Evolutionary conservation across 1,140 invertebrate species (phyloP), one percentile per base, ranked within the genome.

Genomic region (Danaus plexippus): DNA sequence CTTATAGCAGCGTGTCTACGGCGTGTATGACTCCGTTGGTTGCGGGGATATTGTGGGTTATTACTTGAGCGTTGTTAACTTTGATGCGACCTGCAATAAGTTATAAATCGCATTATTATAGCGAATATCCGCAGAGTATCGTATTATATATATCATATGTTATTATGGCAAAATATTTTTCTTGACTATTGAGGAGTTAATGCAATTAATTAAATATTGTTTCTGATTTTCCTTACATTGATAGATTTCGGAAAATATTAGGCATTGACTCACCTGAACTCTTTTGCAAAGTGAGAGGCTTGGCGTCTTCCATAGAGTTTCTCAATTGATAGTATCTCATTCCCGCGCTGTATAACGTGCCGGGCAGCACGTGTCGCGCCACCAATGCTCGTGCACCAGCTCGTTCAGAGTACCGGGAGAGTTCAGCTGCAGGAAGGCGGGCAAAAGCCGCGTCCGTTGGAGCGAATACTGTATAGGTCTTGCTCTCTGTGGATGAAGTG

Each of bases 11-110:
- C 45, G 90, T 89, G 71, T 96, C 94, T 50, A 97, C 89, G 12
- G 94, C 94, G 76, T 97, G 95, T 54, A 96, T 92, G 42, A 96
- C 94, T 59, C 95, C 95, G 84, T 96, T 96, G 48, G 94, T 96
- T 40, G 94, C 93, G 65, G 94, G 94, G 63, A 95, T 92, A 77
- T 96, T 95, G 73, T 93, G 92, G 8, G 93, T 93, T 47, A 93
- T 85, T 59, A 95, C 91, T 66, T 92, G 90, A 45, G 91, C 90
- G 64, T 93, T 92, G 73, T 95, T 95, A 45, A 94, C 91, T 74
- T 94, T 93, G 58, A 95, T 91, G 80, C 92, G 92, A 65, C 94
- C 93, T 94, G 88, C 3, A 83, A 85, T 52, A 54, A 54, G 69
- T 40, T 49, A 15, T 22, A 22, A 22, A 22, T 22, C 6, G 6